phyloP scores from a whole-genome alignment of 1,140 invertebrate species.

The Carposina sasakii region DNA sequence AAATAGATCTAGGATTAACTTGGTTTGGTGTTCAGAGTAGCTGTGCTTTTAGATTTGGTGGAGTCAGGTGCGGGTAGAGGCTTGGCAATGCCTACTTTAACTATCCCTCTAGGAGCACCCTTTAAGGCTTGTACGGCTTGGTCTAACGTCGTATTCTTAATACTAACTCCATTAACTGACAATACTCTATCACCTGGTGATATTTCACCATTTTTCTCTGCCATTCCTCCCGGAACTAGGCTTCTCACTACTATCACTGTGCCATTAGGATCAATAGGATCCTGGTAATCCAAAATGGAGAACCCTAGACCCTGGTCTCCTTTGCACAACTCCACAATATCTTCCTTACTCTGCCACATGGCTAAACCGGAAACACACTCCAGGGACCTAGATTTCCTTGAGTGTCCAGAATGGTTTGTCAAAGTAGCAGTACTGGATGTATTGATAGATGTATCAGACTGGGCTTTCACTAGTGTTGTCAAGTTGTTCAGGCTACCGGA shows the following conservation, averaged over 20 bases:
- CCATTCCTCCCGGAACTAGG: slow-evolving; percentile 92
- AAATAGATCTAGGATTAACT: slow-evolving; percentile 57
- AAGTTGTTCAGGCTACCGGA: slow-evolving; percentile 82
- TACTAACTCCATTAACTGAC: slow-evolving; percentile 88
- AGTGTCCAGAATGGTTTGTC: slow-evolving; percentile 78
- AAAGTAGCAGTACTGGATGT: slow-evolving; percentile 81
- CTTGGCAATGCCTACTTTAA: slow-evolving; percentile 80
- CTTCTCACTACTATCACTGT: slow-evolving; percentile 96
- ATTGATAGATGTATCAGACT: slow-evolving; percentile 88
- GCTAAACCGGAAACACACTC: slow-evolving; percentile 93
- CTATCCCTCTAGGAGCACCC: slow-evolving; percentile 86
- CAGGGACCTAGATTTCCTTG: slow-evolving; percentile 90
- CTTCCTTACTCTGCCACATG: slow-evolving; percentile 93
- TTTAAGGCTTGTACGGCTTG: slow-evolving; percentile 93
- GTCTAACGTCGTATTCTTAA: slow-evolving; percentile 92
- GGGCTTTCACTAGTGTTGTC: slow-evolving; percentile 87
- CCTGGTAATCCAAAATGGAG: slow-evolving; percentile 95
- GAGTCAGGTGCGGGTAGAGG: slow-evolving; percentile 57
- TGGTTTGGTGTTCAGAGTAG: slow-evolving; percentile 49
- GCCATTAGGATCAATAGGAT: slow-evolving; percentile 89
- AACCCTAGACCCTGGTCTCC: slow-evolving; percentile 94
- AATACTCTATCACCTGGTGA: slow-evolving; percentile 93
- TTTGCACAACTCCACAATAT: slow-evolving; percentile 90
- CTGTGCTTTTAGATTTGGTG: slow-evolving; percentile 61
- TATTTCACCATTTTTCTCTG: slow-evolving; percentile 89